These are phyloP conservation scores for Acanthosepion lycidas DNA, from an alignment of 2,888 invertebrate genomes.

Conservation along the genomic window DNA sequence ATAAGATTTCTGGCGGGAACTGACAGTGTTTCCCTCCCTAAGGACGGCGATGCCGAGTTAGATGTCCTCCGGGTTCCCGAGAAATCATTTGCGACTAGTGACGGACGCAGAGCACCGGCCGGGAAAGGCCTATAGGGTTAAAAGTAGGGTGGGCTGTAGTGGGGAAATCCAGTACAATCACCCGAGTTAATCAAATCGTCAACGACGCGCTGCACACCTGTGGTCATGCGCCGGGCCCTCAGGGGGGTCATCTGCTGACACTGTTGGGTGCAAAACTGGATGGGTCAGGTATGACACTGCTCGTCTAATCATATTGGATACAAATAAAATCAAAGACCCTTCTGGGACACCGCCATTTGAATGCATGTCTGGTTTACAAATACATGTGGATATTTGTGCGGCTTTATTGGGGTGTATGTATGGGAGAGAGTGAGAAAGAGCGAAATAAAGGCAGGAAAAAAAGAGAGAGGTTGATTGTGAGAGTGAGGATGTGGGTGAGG, in stretches of 20 bases:
- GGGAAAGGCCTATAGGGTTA: neutral
- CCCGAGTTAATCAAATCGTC: conserved; percentile 33
- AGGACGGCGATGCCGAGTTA: neutral
- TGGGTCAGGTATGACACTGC: neutral
- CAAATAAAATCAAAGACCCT: neutral
- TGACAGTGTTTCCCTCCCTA: neutral
- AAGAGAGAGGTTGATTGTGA: neutral
- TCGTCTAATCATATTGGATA: neutral
- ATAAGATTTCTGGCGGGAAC: conserved; percentile 33
- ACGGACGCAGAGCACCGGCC: neutral
- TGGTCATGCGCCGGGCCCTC: conserved; percentile 21
- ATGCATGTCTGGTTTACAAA: neutral
- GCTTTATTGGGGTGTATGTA: neutral
- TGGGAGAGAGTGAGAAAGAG: neutral
- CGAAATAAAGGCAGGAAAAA: neutral
- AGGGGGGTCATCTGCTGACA: conserved; percentile 33
- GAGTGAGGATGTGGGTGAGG: neutral
- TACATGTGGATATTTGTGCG: neutral
- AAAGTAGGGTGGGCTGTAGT: too few species aligned
- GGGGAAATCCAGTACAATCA: neutral
- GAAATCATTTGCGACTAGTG: neutral
- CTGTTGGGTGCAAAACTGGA: conserved; percentile 12
- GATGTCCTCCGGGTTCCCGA: neutral
- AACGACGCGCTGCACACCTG: conserved; percentile 33
- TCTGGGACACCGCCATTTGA: neutral